Base-by-base conservation (phyloP, 1,140 invertebrate species). In the Neelides sp. region DNA sequence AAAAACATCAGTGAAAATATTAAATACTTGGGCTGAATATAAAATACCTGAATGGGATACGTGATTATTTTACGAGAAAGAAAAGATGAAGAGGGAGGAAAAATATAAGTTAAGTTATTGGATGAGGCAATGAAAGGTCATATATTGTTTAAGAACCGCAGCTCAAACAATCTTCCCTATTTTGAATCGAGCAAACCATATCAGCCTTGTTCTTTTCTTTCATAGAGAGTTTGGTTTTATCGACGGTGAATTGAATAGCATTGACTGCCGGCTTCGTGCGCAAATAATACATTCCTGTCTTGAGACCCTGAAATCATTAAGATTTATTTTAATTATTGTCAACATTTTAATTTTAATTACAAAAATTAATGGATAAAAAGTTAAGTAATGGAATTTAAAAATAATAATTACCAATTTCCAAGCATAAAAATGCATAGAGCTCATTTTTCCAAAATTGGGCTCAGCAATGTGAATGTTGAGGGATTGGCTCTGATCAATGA, bases 211-310 rank as follows among this genome's bases (percentile, higher is more conserved):
- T 76, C 37, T 78, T 69, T 39, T 81, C 77, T 17, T 63, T 62
- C 7, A 58, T 48, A 55, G 65, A 65, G 5, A 86, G 66, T 66
- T 83, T 87, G 1, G 75, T 74, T 65, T 97, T 97, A 66, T 98
- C 91, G 1, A 98, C 90, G 12, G 95, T 98, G 66, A 98, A 98
- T 66, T 98, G 90, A 62, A 98, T 90, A 5, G 94, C 88, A 65
- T 91, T 83, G 2, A 86, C 92, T 4, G 94, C 93, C 7, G 95
- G 89, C 63, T 95, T 97, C 0, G 91, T 98, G 24, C 95, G 75
- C 50, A 99, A 72, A 67, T 98, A 98, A 68, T 98, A 98, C 92
- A 98, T 98, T 30, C 95, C 95, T 24, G 95, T 98, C 71, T 98
- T 99, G 12, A 98, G 73, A 5, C 95, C 85, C 80, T 84, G 55